phyloP scores from a whole-genome alignment of 2,113 vertebrate species.

The Hippocampus barbouri region DNA sequence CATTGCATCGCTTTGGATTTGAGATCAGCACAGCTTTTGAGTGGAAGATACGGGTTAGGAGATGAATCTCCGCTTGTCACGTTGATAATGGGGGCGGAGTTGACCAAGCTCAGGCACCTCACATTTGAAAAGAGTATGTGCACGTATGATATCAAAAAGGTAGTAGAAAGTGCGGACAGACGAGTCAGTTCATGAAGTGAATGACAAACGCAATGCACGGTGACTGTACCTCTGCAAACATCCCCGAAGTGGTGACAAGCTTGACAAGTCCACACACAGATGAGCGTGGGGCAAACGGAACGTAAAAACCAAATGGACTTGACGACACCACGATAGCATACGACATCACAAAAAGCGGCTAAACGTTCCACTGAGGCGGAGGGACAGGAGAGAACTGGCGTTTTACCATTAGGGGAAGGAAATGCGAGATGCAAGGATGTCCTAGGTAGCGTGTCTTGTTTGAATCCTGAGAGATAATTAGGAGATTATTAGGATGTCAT shows the following conservation, averaged over 20 bases:
- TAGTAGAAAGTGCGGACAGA: too few relatives aligned
- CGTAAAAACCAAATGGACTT: constrained; percentile 31
- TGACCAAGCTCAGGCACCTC: too few relatives aligned
- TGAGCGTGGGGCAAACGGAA: constrained; percentile 40
- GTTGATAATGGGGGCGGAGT: too few relatives aligned
- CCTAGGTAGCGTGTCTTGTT: constrained; percentile 68
- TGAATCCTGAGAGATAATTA: constrained; percentile 62
- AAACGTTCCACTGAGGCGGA: constrained; percentile 38
- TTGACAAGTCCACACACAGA: constrained; percentile 53
- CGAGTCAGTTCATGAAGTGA: too few relatives aligned
- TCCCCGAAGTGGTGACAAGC: constrained; percentile 17
- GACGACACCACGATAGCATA: constrained; percentile 55
- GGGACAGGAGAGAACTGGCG: constrained; percentile 32
- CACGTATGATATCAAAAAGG: too few relatives aligned
- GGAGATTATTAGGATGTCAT: constrained; percentile 29
- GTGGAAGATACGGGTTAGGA: neutral
- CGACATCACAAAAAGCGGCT: constrained; percentile 53
- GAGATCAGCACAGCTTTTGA: neutral
- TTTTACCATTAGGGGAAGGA: constrained; percentile 72
- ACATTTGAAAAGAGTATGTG: too few relatives aligned
- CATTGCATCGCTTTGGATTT: neutral
- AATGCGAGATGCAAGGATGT: constrained; percentile 75
- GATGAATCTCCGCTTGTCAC: too few relatives aligned
- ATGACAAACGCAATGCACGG: too few relatives aligned
- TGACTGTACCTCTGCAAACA: neutral